These are phyloP conservation scores for Endotricha flammealis DNA, from an alignment of 2,888 invertebrate species.

Conservation along the genomic window DNA sequence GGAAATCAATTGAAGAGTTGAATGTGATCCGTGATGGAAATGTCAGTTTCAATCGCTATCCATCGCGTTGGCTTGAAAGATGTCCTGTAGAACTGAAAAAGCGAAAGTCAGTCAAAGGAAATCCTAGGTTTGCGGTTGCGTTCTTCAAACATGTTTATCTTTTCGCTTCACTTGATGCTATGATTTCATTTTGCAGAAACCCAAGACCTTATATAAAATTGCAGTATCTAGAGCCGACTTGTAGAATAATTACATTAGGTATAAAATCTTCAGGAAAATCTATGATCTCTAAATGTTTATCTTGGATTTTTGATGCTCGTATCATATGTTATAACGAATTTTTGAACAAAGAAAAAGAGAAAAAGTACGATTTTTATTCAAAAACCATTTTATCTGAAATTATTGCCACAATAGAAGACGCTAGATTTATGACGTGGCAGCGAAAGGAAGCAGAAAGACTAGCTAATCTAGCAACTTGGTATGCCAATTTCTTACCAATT, in stretches of 20 bases:
- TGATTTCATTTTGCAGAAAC: slow-evolving; percentile 77
- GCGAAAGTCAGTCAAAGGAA: slow-evolving; percentile 71
- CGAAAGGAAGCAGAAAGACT: slow-evolving; percentile 51
- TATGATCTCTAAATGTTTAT: slow-evolving; percentile 73
- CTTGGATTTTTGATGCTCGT: slow-evolving; percentile 67
- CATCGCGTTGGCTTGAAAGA: slow-evolving; percentile 78
- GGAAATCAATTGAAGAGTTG: slow-evolving; percentile 45
- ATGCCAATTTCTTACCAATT: slow-evolving; percentile 22
- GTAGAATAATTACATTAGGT: slow-evolving; percentile 79
- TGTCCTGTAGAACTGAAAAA: slow-evolving; percentile 81
- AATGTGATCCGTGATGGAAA: slow-evolving; percentile 39
- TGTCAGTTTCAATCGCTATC: slow-evolving; percentile 45
- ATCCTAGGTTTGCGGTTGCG: slow-evolving; percentile 72
- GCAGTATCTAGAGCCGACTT: slow-evolving; percentile 76
- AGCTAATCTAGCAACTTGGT: slow-evolving; percentile 55
- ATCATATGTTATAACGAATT: slow-evolving; percentile 54
- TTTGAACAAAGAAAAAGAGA: slow-evolving; percentile 35
- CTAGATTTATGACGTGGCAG: slow-evolving; percentile 50
- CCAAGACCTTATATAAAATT: slow-evolving; percentile 79
- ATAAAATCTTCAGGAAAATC: slow-evolving; percentile 80
- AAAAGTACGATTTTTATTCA: slow-evolving; percentile 42
- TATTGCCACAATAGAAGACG: slow-evolving; percentile 55
- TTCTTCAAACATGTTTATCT: slow-evolving; percentile 81
- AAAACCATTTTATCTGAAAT: slow-evolving; percentile 58
- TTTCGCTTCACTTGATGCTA: slow-evolving; percentile 69